Base-by-base conservation (phyloP, 2,797 vertebrate species). In the Manis pentadactyla region DNA sequence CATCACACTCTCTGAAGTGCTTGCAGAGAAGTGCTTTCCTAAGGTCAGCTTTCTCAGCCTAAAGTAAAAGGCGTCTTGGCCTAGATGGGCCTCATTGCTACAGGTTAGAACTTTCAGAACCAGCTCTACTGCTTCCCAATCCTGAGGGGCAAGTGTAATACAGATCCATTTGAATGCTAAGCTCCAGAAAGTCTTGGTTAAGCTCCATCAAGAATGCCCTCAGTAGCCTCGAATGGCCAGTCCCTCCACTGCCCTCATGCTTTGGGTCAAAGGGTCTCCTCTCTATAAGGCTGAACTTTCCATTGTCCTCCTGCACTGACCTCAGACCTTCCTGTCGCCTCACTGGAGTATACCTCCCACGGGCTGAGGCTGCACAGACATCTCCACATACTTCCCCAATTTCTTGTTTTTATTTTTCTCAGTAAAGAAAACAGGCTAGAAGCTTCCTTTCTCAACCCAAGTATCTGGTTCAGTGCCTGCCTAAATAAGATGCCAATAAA, bases 401-500 rank as follows among this genome's bases (percentile, higher is more conserved):
- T 51, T 17, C 55, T 83, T 57, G n/a, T 1, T 29, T 75, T 94
- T 77, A 85, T 85, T 85, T 81, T 55, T 66, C 57, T 82, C 57
- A 82, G 14, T 77, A 74, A 39, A 69, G n/a, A 83, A 66, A 68
- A 66, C 21, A 95, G 29, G 37, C 17, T 39, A 79, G 39, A 69
- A 74, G 42, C 49, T 25, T 29, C 34, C 25, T 49, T 93, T 79
- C 9, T 49, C 15, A 49, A 51, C 17, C 42, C 4, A 61, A 42
- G 12, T 21, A 42, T n/a, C 18, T 21, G 37, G 17, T 46, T 87
- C 27, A 61, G 17, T 34, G 31, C 49, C 92, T 49, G 49, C 37
- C 78, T 61, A 87, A 87, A 78, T 34, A 84, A 51, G 39, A 90
- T 39, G n/a, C 42, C 46, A 63, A 37, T 87, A 87, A 90, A 71